These are phyloP conservation scores for Zosterops japonicus DNA, from an alignment of 2,113 vertebrate species.

Conservation along the genomic window DNA sequence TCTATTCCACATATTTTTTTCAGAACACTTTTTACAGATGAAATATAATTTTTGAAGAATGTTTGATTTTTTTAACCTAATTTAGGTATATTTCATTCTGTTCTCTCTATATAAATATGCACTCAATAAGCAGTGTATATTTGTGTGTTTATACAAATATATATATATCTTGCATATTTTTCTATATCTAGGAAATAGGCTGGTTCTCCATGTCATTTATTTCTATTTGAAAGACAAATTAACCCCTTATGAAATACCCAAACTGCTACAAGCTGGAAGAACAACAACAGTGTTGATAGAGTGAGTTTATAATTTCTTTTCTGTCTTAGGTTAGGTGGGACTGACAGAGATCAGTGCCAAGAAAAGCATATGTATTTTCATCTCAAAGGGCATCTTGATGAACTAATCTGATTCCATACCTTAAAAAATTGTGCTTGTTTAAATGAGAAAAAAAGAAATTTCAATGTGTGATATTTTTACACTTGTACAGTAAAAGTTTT, in stretches of 20 bases:
- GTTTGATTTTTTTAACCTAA: not conserved
- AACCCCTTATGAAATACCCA: not conserved
- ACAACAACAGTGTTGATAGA: constrained; percentile 5
- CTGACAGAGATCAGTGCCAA: not conserved
- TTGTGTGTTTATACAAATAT: not conserved
- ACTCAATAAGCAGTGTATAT: not conserved
- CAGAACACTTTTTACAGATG: not conserved
- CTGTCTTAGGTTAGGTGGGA: not conserved
- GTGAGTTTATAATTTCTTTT: constrained; percentile 8
- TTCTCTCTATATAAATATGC: not conserved
- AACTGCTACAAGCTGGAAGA: constrained; percentile 5
- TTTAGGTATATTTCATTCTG: not conserved
- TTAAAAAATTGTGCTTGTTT: not conserved
- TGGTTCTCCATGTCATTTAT: not conserved
- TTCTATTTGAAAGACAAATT: constrained; percentile 1
- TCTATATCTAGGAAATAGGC: not conserved
- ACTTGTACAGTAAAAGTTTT: not conserved
- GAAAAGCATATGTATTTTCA: not conserved
- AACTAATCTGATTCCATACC: not conserved
- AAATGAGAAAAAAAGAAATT: not conserved
- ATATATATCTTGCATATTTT: not conserved
- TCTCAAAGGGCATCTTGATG: not conserved
- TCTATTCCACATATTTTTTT: not conserved
- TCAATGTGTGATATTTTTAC: not conserved
- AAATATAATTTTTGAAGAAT: not conserved